These are phyloP conservation scores for Nanorana parkeri DNA, from an alignment of 2,113 vertebrate species.

Conservation along the genomic window DNA sequence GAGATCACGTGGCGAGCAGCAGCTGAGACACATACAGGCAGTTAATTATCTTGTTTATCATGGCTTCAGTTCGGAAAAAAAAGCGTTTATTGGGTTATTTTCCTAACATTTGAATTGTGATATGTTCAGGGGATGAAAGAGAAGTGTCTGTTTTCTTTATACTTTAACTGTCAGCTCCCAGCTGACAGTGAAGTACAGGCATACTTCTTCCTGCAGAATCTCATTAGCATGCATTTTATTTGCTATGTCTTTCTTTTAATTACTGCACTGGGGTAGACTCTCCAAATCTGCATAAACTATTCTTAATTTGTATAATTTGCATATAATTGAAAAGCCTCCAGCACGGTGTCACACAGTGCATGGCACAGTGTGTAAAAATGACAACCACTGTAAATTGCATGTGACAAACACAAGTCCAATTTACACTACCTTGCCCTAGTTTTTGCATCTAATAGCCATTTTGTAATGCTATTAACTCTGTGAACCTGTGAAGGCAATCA, in stretches of 20 bases:
- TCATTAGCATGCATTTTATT: constrained; percentile 55
- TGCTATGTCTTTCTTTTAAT: constrained; percentile 54
- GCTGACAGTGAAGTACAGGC: constrained; percentile 38
- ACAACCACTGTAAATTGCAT: constrained; percentile 52
- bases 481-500: constrained; percentile 4
- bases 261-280: constrained; percentile 55
- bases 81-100: constrained; percentile 15
- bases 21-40: constrained; percentile 25
- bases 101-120: constrained; percentile 16
- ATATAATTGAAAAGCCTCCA: constrained; percentile 58
- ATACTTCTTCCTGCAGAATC: constrained; percentile 40
- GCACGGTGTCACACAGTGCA: constrained; percentile 51
- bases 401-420: constrained; percentile 44
- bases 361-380: constrained; percentile 49
- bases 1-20: constrained; percentile 6
- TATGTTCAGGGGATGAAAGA: constrained; percentile 30
- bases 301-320: constrained; percentile 57
- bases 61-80: constrained; percentile 9
- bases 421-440: constrained; percentile 51
- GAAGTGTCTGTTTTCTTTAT: constrained; percentile 23
- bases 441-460: constrained; percentile 28
- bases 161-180: neutral
- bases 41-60: constrained; percentile 39
- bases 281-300: constrained; percentile 54
- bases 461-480: constrained; percentile 10